Evolutionary conservation across 2,797 vertebrate species (phyloP), one percentile per base, ranked within the genome.

Genomic region (Tiaroga cobitis): DNA sequence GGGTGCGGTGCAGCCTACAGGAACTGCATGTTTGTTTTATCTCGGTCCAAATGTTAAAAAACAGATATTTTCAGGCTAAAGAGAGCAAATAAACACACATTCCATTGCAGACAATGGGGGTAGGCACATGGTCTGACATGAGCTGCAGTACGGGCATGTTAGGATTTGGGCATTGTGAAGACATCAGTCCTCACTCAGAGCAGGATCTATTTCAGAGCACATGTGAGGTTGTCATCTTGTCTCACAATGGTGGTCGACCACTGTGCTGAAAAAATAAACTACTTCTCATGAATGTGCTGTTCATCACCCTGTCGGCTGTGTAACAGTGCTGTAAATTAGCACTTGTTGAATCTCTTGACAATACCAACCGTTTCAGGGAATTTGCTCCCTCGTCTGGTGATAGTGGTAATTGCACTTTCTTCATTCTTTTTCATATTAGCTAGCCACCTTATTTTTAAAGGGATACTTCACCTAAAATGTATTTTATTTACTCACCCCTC

Each of bases 81-180:
- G 87, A 91, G 92, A 90, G 89, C 90, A 92, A 93, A 94, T 93
- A 94, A 94, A 94, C 92, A 93, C 91, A 90, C 88, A 92, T 92
- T 91, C 89, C 91, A 90, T 87, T 88, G 90, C 82, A 90, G 91
- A 93, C 92, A 90, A 92, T 91, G 91, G 87, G 88, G 88, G 91
- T 86, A 86, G 88, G 56, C 82, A 65, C 54, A 51, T n/a, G 74
- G 80, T 79, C 82, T 73, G 51, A 85, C 88, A 34, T 84, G 84
- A 86, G 89, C 88, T 77, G 81, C 86, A 87, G 74, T 37, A 61
- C 5, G 68, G 83, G 82, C 88, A 80, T 85, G 84, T 87, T 82
- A 81, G n/a, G 87, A 90, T 84, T 85, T 75, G n/a, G 54, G 65
- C 63, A 80, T 68, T 89, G 80, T 84, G 85, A 90, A 77, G 89